Conservation (phyloP, 2,113 vertebrate species). For the Rhinoderma darwinii region DNA sequence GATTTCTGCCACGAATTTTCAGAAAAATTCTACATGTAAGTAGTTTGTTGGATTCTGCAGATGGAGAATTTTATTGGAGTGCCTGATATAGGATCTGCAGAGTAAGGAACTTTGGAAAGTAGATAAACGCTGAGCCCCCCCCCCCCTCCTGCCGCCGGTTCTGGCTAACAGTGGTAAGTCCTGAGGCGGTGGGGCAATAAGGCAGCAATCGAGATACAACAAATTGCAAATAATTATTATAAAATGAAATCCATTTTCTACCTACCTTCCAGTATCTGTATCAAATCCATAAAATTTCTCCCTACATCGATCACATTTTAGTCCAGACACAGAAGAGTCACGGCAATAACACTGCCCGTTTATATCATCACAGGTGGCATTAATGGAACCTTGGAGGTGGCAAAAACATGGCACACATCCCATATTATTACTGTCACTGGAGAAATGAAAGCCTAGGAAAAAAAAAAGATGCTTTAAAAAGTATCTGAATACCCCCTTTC, state of each 20-base stretch:
- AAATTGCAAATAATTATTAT: not conserved
- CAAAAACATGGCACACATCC: conserved; percentile 83
- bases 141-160: too few species aligned
- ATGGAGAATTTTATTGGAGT: too few species aligned
- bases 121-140: too few species aligned
- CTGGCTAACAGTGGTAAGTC: too few species aligned
- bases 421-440: conserved; percentile 59
- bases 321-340: conserved; percentile 79
- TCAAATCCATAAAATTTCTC: conserved; percentile 86
- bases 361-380: conserved; percentile 73
- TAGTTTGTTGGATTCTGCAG: too few species aligned
- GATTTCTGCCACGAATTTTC: too few species aligned
- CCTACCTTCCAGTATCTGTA: conserved; percentile 82
- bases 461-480: not conserved
- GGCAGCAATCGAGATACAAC: too few species aligned
- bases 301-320: conserved; percentile 79
- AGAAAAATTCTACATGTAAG: too few species aligned
- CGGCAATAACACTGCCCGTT: conserved; percentile 82
- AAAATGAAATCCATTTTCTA: not conserved
- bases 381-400: conserved; percentile 76
- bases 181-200: too few species aligned
- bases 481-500: too few species aligned
- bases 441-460: conserved; percentile 83
- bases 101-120: too few species aligned
- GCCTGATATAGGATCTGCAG: too few species aligned